A percentile compares a stretch with the other conserved stretches of the same genome.
phyloP scores from a whole-genome alignment of 1,140 invertebrate genomes.

The Tetragnatha versicolor region DNA sequence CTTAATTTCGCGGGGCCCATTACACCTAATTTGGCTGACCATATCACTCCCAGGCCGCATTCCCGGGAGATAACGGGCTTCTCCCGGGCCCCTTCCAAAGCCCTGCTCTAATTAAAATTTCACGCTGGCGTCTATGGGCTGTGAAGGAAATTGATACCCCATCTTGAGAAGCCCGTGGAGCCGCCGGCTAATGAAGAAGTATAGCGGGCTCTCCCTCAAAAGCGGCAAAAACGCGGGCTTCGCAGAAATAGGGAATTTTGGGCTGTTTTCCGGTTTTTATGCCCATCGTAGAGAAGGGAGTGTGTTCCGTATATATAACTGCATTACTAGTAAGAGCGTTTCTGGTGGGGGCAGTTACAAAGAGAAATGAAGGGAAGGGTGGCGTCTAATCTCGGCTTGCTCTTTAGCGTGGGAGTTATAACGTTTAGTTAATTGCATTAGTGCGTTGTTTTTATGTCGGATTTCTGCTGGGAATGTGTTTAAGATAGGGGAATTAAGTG shows the following conservation, averaged over 20 bases:
- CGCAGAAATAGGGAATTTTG: not conserved
- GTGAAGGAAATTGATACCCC: slow-evolving; percentile 53
- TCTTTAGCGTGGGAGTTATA: too few species aligned
- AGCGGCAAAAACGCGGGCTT: not conserved
- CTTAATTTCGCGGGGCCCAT: slow-evolving; percentile 44
- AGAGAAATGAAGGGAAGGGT: not conserved
- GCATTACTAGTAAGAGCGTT: slow-evolving; percentile 8
- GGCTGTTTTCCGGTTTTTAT: slow-evolving; percentile 19
- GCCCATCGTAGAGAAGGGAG: not conserved
- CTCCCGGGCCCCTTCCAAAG: slow-evolving; percentile 19
- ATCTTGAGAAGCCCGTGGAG: not conserved
- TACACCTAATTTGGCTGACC: slow-evolving; percentile 47
- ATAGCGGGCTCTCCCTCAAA: slow-evolving; percentile 9
- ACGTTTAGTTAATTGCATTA: too few species aligned
- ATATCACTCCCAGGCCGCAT: slow-evolving; percentile 34
- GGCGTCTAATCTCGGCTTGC: too few species aligned
- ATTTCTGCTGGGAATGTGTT: too few species aligned
- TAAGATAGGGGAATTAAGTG: too few species aligned
- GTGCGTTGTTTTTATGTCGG: too few species aligned
- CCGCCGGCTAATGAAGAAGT: slow-evolving; percentile 41
- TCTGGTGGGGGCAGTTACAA: not conserved
- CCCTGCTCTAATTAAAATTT: slow-evolving; percentile 53
- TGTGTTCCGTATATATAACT: slow-evolving; percentile 17
- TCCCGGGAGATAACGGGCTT: slow-evolving; percentile 38
- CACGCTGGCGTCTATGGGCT: slow-evolving; percentile 43